Conservation (phyloP, 2,797 vertebrate genomes). For the Tarsius wallacei region DNA sequence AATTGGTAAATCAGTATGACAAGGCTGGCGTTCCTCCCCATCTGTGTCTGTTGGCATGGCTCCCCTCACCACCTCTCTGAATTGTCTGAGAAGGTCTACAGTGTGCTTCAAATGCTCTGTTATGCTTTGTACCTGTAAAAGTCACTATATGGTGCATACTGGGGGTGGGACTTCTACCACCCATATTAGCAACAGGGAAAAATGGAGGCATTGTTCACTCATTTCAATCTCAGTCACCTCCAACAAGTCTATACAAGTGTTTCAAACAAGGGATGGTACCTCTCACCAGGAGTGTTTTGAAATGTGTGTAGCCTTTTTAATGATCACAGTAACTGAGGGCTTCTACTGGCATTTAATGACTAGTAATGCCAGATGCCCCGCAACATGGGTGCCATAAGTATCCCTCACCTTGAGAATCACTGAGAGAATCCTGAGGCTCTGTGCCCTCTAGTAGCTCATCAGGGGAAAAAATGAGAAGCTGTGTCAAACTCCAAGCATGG, state of each 20-base stretch:
- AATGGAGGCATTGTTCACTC: neutral
- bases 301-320: neutral
- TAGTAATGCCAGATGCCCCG: neutral
- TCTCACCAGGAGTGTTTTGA: neutral
- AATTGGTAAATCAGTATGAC: slow-evolving; percentile 83
- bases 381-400: neutral
- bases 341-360: neutral
- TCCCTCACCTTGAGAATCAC: neutral
- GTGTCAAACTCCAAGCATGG: neutral
- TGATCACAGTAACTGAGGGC: neutral
- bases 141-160: neutral
- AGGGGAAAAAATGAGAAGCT: neutral
- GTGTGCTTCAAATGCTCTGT: neutral
- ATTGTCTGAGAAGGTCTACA: slow-evolving; percentile 20
- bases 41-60: slow-evolving; percentile 79
- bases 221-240: neutral
- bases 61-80: slow-evolving; percentile 5
- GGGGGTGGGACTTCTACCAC: neutral
- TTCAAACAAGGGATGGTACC: neutral
- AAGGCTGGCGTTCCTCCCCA: slow-evolving; percentile 66
- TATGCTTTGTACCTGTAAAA: slow-evolving; percentile 32
- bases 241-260: neutral
- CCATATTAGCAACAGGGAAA: neutral
- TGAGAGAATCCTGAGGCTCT: neutral
- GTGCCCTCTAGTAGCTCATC: neutral